Percentiles rank a stretch among this genome's conserved stretches.
Conservation (phyloP, 92 coral and sea anemone species). For the Metridium senile region DNA sequence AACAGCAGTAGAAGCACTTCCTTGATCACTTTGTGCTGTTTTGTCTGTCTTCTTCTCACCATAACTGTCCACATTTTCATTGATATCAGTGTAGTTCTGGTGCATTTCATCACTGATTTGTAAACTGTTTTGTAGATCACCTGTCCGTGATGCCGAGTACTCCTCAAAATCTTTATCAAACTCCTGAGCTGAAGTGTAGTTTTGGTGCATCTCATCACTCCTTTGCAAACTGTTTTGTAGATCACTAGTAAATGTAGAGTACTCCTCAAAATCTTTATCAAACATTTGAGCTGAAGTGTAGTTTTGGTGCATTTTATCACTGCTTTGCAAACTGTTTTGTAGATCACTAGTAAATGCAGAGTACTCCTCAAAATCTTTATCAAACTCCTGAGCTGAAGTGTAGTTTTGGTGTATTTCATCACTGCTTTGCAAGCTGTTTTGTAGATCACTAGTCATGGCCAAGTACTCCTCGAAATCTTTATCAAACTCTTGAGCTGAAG, state of each 20-base stretch:
- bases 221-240: not conserved
- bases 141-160: not conserved
- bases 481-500: slow-evolving; percentile 62
- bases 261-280: not conserved
- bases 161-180: not conserved
- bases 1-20: not conserved
- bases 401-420: not conserved
- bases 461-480: slow-evolving; percentile 63
- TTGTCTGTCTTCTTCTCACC: not conserved
- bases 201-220: not conserved
- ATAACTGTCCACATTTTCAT: not conserved
- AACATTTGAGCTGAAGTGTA: not conserved
- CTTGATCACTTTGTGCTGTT: not conserved
- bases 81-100: slow-evolving; percentile 1
- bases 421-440: not conserved
- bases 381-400: slow-evolving; percentile 61
- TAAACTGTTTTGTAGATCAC: not conserved
- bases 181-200: not conserved
- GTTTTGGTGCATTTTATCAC: not conserved
- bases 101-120: not conserved
- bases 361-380: slow-evolving; percentile 61
- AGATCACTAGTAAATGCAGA: slow-evolving; percentile 9
- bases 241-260: not conserved
- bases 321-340: not conserved
- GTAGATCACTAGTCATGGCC: not conserved